These are phyloP conservation scores for Drosophila prostipennis DNA, from an alignment of 2,888 invertebrate genomes.

Conservation along the genomic window DNA sequence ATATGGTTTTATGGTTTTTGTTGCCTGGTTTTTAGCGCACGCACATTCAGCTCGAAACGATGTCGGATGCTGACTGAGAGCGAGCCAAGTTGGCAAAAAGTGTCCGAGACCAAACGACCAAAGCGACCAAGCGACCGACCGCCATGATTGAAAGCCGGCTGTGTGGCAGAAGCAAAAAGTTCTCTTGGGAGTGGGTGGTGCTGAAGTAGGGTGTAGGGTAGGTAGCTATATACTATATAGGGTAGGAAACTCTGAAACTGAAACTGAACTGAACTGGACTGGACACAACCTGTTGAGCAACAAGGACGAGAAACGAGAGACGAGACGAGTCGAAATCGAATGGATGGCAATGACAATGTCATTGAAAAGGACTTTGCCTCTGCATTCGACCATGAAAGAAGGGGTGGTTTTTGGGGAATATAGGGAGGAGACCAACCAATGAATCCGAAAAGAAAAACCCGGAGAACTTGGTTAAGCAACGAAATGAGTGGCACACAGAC, in stretches of 20 bases:
- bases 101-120: constrained; percentile 21
- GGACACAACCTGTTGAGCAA: constrained; percentile 63
- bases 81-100: constrained; percentile 43
- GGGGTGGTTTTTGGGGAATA: neutral
- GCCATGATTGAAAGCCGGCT: constrained; percentile 63
- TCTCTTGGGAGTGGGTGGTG: neutral
- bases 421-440: neutral
- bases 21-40: constrained; percentile 46
- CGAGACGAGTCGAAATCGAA: constrained; percentile 11
- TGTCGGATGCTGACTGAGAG: constrained; percentile 66
- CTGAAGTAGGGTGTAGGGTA: neutral
- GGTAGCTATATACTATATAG: neutral
- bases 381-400: constrained; percentile 30
- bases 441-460: neutral
- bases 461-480: constrained; percentile 34
- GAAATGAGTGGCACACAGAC: constrained; percentile 44
- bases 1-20: constrained; percentile 18
- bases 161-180: constrained; percentile 26
- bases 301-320: constrained; percentile 17
- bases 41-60: constrained; percentile 64
- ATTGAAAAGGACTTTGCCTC: constrained; percentile 55
- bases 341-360: constrained; percentile 57
- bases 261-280: no score
- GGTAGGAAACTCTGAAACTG: neutral
- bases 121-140: constrained; percentile 8